Base-by-base conservation (phyloP, 2,113 vertebrate species). In the Tor tambroides region DNA sequence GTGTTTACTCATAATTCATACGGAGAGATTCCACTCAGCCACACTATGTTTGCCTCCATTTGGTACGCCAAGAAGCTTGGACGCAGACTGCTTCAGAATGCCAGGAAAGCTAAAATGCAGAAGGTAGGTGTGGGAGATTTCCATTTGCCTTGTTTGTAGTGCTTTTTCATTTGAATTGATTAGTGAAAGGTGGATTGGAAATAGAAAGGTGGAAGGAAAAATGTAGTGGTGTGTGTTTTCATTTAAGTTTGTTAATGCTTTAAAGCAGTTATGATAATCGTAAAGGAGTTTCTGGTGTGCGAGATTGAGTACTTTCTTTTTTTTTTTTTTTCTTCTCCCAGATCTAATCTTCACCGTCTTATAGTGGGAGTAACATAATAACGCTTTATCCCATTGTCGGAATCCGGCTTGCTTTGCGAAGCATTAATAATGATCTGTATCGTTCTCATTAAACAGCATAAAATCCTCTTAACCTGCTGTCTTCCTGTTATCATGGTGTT, bases 31-130 rank as follows among this genome's bases (percentile, higher is more conserved):
- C 46, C 83, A 67, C 86, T 86, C 89, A 86, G 87, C 91, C 88
- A 87, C 91, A 92, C 92, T 92, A 99, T 99, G 98, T 96, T 99
- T 90, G 96, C 97, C 89, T 99, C 98, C 88, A 98, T 99, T 93
- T 98, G 97, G 96, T 98, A 98, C 88, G 98, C 97, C 93, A 99
- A 98, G 96, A 99, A 98, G 96, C 97, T 99, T 91, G 98, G 97
- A 90, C 97, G 96, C 93, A 95, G 97, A 94, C 97, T 98, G 93
- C 96, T 99, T 89, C 96, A 97, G 93, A 98, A 98, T 87, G 96
- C 96, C 94, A 95, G 97, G 93, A 98, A 96, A 94, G 96, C 96
- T 89, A 98, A 97, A 95, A 89, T 96, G 91, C 96, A 97, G 88
- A 96, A 97, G 98, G 98, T 98, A 94, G 85, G 94, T 91, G 84